phyloP scores from a whole-genome alignment of 2,113 vertebrate species.

The Oostethus manadensis region DNA sequence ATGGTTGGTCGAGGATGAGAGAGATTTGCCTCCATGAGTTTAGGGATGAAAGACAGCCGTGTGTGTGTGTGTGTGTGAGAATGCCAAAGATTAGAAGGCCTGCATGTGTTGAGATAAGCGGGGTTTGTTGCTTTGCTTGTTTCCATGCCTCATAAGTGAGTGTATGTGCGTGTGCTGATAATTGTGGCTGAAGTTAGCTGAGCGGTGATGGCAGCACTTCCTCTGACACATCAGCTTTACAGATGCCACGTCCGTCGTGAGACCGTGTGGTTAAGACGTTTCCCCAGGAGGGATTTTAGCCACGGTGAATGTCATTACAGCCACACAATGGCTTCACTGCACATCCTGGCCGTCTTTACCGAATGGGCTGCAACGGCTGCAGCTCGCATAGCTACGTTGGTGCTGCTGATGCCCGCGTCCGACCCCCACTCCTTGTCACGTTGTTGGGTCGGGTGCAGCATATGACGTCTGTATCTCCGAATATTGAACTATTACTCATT shows the following conservation, averaged over 20 bases:
- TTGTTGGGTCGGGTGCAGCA: no score
- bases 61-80: conserved; percentile 18
- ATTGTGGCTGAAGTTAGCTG: conserved; percentile 13
- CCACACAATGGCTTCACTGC: no score
- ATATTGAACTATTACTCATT: no score
- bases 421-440: no score
- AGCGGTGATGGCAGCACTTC: background rate
- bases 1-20: conserved; percentile 59
- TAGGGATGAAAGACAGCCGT: conserved; percentile 51
- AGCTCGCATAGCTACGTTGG: no score
- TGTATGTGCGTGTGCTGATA: conserved; percentile 17
- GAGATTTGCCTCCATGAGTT: conserved; percentile 53
- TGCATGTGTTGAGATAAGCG: conserved; percentile 67
- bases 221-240: background rate
- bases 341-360: no score
- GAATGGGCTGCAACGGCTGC: no score
- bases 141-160: conserved; percentile 21
- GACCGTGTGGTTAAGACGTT: no score
- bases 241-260: background rate
- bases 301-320: no score
- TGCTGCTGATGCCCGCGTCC: no score
- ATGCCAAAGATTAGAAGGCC: conserved; percentile 61
- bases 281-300: no score
- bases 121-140: conserved; percentile 42
- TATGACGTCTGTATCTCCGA: no score